These are phyloP conservation scores for Rhabdomys pumilio DNA, from an alignment of 2,797 vertebrate species.

Conservation along the genomic window DNA sequence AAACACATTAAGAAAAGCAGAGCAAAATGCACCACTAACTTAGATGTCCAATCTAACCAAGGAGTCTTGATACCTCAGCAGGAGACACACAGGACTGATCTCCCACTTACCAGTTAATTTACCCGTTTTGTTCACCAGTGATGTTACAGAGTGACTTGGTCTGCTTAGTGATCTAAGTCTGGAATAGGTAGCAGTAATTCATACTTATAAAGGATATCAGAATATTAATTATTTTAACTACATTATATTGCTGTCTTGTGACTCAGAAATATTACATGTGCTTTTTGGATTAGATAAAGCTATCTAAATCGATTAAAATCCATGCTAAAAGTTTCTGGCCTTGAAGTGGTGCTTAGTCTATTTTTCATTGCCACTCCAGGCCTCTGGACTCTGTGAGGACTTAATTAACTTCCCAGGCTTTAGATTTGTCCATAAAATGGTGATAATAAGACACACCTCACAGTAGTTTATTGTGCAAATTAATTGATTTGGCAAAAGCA, in stretches of 20 bases:
- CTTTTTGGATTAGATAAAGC: slow-evolving; percentile 73
- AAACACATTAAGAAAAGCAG: slow-evolving; percentile 64
- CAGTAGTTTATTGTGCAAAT: slow-evolving; percentile 77
- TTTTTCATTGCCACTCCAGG: slow-evolving; percentile 65
- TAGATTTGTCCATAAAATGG: slow-evolving; percentile 83
- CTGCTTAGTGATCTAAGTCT: slow-evolving; percentile 51
- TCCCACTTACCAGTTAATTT: slow-evolving; percentile 82
- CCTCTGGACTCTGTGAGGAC: slow-evolving; percentile 63
- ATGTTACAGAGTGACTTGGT: slow-evolving; percentile 59
- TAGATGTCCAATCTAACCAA: slow-evolving; percentile 74
- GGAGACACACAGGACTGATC: slow-evolving; percentile 75
- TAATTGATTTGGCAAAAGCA: slow-evolving; percentile 84
- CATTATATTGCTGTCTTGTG: slow-evolving; percentile 72
- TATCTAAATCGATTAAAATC: slow-evolving; percentile 79
- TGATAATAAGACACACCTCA: slow-evolving; percentile 78
- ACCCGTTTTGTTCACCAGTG: slow-evolving; percentile 68
- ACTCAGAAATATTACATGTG: slow-evolving; percentile 79
- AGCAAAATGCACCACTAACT: slow-evolving; percentile 54
- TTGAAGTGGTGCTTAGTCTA: slow-evolving; percentile 71
- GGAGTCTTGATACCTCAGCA: slow-evolving; percentile 70
- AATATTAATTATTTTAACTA: slow-evolving; percentile 84
- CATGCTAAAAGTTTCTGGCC: slow-evolving; percentile 80
- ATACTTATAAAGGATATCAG: slow-evolving; percentile 75
- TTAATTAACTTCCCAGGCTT: slow-evolving; percentile 82
- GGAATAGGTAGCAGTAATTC: slow-evolving; percentile 76